These are phyloP conservation scores for Orthonychiurus folsomi DNA, from an alignment of 2,888 invertebrate species.

Conservation along the genomic window DNA sequence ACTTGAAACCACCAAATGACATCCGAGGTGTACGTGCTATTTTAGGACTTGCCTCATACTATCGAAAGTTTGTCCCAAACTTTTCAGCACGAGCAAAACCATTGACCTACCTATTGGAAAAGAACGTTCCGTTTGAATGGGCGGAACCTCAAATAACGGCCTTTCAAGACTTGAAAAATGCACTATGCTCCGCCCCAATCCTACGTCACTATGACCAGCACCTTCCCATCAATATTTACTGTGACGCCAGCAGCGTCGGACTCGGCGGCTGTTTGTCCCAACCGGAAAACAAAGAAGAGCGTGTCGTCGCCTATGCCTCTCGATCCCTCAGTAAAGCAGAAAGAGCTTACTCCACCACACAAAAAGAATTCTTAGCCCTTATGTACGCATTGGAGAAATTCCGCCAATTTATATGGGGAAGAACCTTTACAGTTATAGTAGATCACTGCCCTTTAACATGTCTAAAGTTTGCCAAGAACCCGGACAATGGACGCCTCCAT, in stretches of 20 bases:
- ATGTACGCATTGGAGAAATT: conserved; percentile 44
- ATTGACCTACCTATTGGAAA: not conserved
- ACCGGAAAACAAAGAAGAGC: conserved; percentile 17
- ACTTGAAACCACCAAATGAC: conserved; percentile 16
- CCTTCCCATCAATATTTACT: not conserved
- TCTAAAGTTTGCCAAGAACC: conserved; percentile 44
- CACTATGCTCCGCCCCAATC: conserved; percentile 4
- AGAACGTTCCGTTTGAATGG: conserved; percentile 3
- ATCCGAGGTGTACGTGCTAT: conserved; percentile 13
- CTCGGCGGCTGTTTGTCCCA: conserved; percentile 39
- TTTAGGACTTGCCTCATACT: conserved; percentile 38
- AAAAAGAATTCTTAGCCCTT: conserved; percentile 43
- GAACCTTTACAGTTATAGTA: conserved; percentile 42
- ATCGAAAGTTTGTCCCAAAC: conserved; percentile 37
- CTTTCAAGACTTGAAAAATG: conserved; percentile 6
- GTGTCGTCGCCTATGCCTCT: conserved; percentile 24
- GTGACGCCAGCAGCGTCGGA: conserved; percentile 36
- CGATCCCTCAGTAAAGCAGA: conserved; percentile 40
- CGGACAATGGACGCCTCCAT: conserved; percentile 43
- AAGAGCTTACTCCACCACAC: conserved; percentile 44
- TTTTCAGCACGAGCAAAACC: conserved; percentile 34
- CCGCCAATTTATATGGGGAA: conserved; percentile 44
- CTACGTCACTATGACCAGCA: conserved; percentile 6
- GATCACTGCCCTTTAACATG: conserved; percentile 48
- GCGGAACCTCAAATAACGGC: not conserved